Percentiles rank a stretch among this genome's conserved stretches.
These are phyloP conservation scores for Zeugodacus cucurbitae DNA, from an alignment of 1,140 invertebrate species.

Conservation along the genomic window DNA sequence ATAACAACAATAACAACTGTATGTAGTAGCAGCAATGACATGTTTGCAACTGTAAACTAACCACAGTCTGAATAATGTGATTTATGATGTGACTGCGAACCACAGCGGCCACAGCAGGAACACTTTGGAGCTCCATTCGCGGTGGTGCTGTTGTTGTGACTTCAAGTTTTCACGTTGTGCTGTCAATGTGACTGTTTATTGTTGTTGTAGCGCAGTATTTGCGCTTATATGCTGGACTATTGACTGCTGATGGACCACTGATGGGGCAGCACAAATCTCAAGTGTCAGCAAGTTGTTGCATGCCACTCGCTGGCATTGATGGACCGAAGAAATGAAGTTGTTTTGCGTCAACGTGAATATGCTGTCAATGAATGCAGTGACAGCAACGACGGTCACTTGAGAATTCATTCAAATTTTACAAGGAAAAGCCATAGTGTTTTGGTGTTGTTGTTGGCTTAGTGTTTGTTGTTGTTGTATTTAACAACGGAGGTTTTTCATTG, in stretches of 20 bases:
- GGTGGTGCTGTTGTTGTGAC: not conserved
- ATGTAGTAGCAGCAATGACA: not conserved
- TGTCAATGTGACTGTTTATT: not conserved
- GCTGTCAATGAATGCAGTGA: slow-evolving; percentile 20
- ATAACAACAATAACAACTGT: not conserved
- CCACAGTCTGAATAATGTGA: slow-evolving; percentile 24
- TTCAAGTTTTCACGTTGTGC: not conserved
- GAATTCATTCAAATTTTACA: slow-evolving; percentile 20
- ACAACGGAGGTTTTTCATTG: no score
- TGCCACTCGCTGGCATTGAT: slow-evolving; percentile 10
- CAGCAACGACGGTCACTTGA: not conserved
- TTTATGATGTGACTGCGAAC: slow-evolving; percentile 29
- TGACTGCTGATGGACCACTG: not conserved
- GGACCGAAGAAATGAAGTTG: slow-evolving; percentile 25
- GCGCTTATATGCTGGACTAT: not conserved
- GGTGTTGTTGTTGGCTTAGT: no score
- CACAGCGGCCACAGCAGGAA: slow-evolving; percentile 6
- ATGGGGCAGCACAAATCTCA: slow-evolving; percentile 27
- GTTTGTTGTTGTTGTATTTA: not conserved
- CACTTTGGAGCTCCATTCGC: not conserved
- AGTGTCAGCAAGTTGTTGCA: not conserved
- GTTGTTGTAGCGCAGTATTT: not conserved
- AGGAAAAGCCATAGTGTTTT: not conserved
- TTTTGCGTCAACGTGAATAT: slow-evolving; percentile 22
- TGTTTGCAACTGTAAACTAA: not conserved